Conservation (phyloP, 2,113 vertebrate genomes). For the Mionectes macconnelli region DNA sequence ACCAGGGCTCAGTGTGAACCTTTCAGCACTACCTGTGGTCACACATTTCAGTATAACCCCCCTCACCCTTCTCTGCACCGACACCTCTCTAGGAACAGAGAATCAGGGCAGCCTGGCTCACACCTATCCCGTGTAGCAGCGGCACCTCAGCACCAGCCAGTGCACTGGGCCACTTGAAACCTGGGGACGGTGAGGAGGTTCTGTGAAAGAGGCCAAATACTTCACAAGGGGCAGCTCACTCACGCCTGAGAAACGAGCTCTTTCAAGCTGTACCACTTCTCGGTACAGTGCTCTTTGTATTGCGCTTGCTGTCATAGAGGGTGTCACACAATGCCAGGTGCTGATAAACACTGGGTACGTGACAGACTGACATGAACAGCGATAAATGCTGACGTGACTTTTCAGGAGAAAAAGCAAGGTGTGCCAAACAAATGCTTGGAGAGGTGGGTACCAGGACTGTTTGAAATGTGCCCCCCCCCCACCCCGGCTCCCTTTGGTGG, state of each 20-base stretch:
- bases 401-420: background rate
- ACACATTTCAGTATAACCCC: background rate
- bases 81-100: too few species aligned
- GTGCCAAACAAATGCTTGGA: background rate
- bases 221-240: background rate
- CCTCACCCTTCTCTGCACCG: background rate
- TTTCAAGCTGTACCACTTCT: background rate
- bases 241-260: background rate
- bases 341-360: background rate
- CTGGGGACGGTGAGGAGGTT: background rate
- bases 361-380: background rate
- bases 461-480: background rate
- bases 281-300: background rate
- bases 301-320: background rate
- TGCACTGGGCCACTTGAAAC: background rate
- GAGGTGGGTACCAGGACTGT: background rate
- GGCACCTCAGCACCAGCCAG: background rate
- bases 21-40: fast-evolving
- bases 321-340: background rate
- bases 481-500: background rate
- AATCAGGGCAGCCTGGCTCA: background rate
- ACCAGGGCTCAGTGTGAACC: background rate
- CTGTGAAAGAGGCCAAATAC: background rate
- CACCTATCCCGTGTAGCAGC: fast-evolving
- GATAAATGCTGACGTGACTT: background rate